Evolutionary conservation across 2,797 vertebrate species (phyloP).

Genomic region (Lepus oiostolus): DNA sequence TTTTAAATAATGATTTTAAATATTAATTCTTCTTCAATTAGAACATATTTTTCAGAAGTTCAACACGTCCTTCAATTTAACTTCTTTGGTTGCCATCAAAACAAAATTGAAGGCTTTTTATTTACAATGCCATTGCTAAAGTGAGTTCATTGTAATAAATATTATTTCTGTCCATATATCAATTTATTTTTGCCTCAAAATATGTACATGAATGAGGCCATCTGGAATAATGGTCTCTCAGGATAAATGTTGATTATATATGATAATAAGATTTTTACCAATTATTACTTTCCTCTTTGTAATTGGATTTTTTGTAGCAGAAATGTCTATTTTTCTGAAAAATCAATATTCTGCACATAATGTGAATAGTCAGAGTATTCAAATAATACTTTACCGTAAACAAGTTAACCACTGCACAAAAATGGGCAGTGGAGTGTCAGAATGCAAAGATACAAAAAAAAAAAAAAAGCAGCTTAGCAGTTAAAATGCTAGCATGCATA

Average conservation of each 20-base stretch:
- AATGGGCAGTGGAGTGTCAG: not conserved
- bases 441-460: not conserved
- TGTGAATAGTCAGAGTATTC: not conserved
- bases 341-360: not conserved
- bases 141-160: slow-evolving; percentile 1
- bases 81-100: not conserved
- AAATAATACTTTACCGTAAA: not conserved
- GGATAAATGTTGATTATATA: not conserved
- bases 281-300: slow-evolving; percentile 10
- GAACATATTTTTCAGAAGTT: not conserved
- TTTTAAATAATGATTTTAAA: not conserved
- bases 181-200: not conserved
- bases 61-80: not conserved
- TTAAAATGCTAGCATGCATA: no score
- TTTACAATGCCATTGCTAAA: not conserved
- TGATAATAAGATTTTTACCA: not conserved
- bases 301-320: not conserved
- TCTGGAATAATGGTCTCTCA: not conserved
- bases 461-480: no score
- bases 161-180: not conserved
- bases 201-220: not conserved
- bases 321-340: not conserved
- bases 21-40: not conserved
- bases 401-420: not conserved
- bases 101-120: not conserved